Evolutionary conservation across 2,113 vertebrate genomes (phyloP), one percentile per base, ranked within the genome.

Genomic region (Oncorhynchus tshawytscha): DNA sequence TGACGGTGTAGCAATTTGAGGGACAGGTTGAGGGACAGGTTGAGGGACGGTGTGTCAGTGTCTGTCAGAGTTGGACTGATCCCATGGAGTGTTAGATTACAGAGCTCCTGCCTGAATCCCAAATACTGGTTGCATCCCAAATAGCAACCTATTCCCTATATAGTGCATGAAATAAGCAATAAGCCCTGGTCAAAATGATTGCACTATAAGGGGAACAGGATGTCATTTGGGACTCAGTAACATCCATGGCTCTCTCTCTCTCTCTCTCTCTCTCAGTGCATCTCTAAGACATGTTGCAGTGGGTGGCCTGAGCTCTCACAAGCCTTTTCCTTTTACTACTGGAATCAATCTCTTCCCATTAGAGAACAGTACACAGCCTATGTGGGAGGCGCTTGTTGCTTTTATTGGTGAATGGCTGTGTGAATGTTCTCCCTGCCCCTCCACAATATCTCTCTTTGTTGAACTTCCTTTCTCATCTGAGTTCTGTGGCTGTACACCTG

Each of bases 401-500:
- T 78, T 81, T 80, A 86, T 83, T 78, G 76, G 76, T 69, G 51
- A 27, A 57, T 60, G 75, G n/a, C 71, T 24, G 76, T 51, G 49
- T 20, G 27, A 71, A 77, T 80, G 65, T 75, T 82, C 59, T 27
- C 60, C 57, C 6, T 60, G 51, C 48, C 25, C 75, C 24, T 68
- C 72, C 78, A 81, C 29, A 31, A 27, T 31, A n/a, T 70, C 24
- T 68, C 59, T 54, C 73, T 66, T n/a, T 71, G 59, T 18, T 16
- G 9, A 57, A 22, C 59, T 62, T 22, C 59, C 34, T 22, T 18
- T 54, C 51, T 54, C 51, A 4, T 22, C 39, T 67, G 34, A 70
- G 20, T 25, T 70, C 4, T 48, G 20, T 49, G 6, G 68, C 39
- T 49, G 51, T 54, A 54, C 16, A 7, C 51, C 49, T 1, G 65